Conservation (phyloP, 2,888 invertebrate species). For the Odontothrips loti region DNA sequence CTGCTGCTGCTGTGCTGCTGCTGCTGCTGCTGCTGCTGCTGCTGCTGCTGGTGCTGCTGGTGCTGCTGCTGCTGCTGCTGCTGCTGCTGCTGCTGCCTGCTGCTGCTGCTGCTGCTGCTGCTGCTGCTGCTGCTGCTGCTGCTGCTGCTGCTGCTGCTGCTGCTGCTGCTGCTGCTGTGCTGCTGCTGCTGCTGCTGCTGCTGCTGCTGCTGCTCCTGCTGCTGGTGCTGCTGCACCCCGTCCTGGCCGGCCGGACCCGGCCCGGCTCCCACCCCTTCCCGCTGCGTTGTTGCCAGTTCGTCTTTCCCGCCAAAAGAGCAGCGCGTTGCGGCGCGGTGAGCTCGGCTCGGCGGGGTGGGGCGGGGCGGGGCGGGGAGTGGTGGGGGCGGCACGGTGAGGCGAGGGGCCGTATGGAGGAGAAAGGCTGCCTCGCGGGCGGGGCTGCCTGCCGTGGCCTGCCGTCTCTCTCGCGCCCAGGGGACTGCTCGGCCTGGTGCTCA, state of each 20-base stretch:
- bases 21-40: background rate
- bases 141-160: background rate
- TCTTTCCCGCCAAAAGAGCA: conserved; percentile 11
- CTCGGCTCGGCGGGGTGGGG: too few species aligned
- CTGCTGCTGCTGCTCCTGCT: background rate
- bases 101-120: background rate
- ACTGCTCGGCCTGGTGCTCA: too few species aligned
- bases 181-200: background rate
- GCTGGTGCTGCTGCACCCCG: background rate
- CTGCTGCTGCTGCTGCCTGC: background rate
- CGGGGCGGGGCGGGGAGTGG: background rate
- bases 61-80: background rate
- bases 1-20: too few species aligned
- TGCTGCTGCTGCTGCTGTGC: background rate
- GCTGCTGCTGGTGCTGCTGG: background rate
- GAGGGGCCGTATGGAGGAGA: too few species aligned
- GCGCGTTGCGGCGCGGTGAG: background rate
- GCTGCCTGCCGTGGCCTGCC: too few species aligned
- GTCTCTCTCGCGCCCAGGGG: too few species aligned
- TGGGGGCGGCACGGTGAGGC: background rate
- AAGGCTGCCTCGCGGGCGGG: too few species aligned
- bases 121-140: background rate
- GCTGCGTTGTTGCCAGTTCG: background rate
- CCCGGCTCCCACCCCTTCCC: background rate
- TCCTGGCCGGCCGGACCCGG: background rate